These are phyloP conservation scores for Tetragnatha versicolor DNA, from an alignment of 1,140 invertebrate genomes.

Conservation along the genomic window DNA sequence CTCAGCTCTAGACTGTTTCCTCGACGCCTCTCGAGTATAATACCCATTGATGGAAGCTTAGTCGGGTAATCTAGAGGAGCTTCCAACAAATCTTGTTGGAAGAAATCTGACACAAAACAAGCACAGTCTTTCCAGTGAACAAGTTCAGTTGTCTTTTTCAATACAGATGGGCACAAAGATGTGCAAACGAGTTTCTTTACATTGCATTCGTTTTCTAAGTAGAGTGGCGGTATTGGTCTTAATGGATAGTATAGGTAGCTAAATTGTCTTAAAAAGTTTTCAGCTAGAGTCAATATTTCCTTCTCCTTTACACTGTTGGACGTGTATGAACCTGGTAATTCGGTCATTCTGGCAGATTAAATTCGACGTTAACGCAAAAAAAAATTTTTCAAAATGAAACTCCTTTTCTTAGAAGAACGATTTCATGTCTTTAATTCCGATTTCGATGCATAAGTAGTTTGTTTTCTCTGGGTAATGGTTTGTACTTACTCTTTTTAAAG, in stretches of 20 bases:
- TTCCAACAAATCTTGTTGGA: constrained; percentile 63
- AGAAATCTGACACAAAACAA: constrained; percentile 66
- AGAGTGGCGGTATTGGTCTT: constrained; percentile 77
- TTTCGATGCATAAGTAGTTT: too few relatives aligned
- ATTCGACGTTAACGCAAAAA: background rate
- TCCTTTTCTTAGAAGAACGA: too few relatives aligned
- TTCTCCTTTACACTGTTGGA: constrained; percentile 80
- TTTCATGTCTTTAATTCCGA: too few relatives aligned
- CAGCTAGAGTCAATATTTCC: constrained; percentile 75
- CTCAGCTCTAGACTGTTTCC: constrained; percentile 86
- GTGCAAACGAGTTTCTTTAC: constrained; percentile 67
- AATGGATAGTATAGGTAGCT: constrained; percentile 71
- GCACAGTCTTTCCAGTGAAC: constrained; percentile 65
- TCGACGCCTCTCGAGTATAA: constrained; percentile 72
- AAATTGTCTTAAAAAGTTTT: constrained; percentile 86
- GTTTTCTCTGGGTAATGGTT: too few relatives aligned
- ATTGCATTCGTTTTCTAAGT: constrained; percentile 81
- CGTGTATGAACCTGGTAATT: constrained; percentile 75
- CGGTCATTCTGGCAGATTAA: background rate
- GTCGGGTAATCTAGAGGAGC: constrained; percentile 67
- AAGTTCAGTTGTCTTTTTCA: constrained; percentile 62
- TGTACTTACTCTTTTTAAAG: too few relatives aligned
- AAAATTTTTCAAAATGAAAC: too few relatives aligned
- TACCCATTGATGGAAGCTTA: constrained; percentile 77
- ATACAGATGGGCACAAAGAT: constrained; percentile 63